Base-by-base conservation (phyloP, 1,140 invertebrate genomes). In the Aricia agestis region DNA sequence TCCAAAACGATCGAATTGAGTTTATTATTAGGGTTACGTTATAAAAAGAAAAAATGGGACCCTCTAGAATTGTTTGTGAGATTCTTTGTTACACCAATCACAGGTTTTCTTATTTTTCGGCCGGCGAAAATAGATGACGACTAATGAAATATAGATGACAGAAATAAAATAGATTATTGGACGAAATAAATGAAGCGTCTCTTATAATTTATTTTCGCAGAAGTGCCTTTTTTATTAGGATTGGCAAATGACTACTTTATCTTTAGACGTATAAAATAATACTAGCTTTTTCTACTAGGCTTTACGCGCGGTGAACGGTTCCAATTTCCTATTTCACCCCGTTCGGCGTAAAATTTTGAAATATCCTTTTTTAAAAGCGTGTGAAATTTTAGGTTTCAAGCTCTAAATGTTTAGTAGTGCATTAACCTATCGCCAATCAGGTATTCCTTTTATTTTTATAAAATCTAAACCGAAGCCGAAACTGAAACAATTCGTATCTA, bases 11-110 rank as follows among this genome's bases (percentile, higher is more conserved):
- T 19, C 18, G 18, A 63, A 63, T 25, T 11, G 59, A 19, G 59
- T 19, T 63, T 25, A 19, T 63, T 63, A 25, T 63, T 63, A 63
- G 59, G 18, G 18, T 63, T 63, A 63, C 18, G 18, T 25, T 31
- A 59, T 59, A 19, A 18, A 25, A 18, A 11, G 17, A 18, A 63
- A 63, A 59, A 63, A 63, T 63, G 59, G 59, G 10, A 63, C 9
- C 59, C 19, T 25, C 5, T 25, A 31, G 18, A 63, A 59, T 59
- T 59, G 58, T 63, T 63, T 52, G 13, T 52, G 45, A 13, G 45
- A 52, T 52, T 52, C 6, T 52, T 52, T 52, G 45, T 52, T 52
- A 52, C 45, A 52, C 45, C 45, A 52, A 52, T 52, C 45, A 2
- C 10, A 15, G 45, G 45, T 52, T 52, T 52, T 52, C 10, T 52